Evolutionary conservation across 2,113 vertebrate species (phyloP).

Genomic region (Chionomys nivalis): DNA sequence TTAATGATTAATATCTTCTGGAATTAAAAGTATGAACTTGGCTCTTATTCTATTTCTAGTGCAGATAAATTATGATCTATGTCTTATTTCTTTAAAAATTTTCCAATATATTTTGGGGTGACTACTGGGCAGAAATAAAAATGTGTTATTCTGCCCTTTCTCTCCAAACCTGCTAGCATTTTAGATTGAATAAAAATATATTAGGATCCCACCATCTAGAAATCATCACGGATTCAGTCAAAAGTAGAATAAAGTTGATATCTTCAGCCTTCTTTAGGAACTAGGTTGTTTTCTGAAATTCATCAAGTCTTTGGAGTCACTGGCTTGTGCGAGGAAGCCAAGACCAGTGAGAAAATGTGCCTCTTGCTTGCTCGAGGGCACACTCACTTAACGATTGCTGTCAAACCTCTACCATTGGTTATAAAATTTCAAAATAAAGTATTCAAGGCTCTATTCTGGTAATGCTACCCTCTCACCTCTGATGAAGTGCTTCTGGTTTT

Average conservation of each 20-base stretch:
- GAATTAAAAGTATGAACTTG: neutral
- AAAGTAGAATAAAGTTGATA: neutral
- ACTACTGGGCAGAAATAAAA: neutral
- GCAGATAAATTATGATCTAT: neutral
- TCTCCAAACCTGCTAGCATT: neutral
- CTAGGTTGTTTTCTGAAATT: conserved; percentile 11
- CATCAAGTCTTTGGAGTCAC: neutral
- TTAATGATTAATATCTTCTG: neutral
- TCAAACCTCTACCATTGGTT: conserved; percentile 24
- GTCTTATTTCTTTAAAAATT: neutral
- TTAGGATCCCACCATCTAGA: neutral
- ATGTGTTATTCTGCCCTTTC: neutral
- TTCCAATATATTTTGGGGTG: neutral
- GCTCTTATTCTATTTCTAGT: neutral
- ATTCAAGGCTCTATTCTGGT: conserved; percentile 27
- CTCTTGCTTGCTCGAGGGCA: neutral
- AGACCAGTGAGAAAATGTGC: neutral
- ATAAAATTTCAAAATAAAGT: conserved; percentile 64
- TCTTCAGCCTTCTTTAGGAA: neutral
- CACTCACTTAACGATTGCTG: neutral
- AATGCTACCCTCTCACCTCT: conserved; percentile 11
- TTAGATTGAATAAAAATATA: neutral
- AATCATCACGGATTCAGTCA: neutral
- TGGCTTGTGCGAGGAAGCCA: neutral
- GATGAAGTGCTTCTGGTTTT: conserved; percentile 32